Evolutionary conservation across 2,113 vertebrate species (phyloP).

Genomic region (Procavia capensis): DNA sequence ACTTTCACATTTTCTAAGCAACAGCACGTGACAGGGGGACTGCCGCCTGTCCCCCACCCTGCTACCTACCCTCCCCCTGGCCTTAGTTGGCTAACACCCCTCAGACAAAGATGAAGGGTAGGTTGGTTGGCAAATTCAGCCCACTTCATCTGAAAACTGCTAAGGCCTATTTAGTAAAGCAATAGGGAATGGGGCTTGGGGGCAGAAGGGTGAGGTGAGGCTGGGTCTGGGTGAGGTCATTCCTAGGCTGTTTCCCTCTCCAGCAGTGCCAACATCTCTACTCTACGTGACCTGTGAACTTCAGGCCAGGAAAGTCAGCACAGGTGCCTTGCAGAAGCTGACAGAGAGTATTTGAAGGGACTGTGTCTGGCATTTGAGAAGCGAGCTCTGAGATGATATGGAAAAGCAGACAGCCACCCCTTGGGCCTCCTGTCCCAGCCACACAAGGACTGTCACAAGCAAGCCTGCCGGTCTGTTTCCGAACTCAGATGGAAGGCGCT

Average conservation of each 20-base stretch:
- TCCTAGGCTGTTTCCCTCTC: neutral
- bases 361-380: neutral
- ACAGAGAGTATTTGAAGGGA: neutral
- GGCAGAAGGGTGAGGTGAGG: neutral
- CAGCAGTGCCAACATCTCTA: neutral
- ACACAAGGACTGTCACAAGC: fast-evolving
- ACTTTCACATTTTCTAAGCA: neutral
- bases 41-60: neutral
- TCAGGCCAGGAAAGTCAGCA: neutral
- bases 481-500: neutral
- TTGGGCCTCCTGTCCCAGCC: neutral
- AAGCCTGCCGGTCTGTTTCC: neutral
- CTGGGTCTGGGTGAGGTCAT: neutral
- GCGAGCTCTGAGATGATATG: fast-evolving
- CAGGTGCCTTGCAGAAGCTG: neutral
- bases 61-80: no score
- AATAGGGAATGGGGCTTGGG: neutral
- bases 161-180: neutral
- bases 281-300: neutral
- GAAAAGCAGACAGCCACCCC: fast-evolving
- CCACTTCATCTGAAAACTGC: neutral
- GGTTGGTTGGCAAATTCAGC: neutral
- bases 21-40: neutral
- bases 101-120: no score
- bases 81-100: fast-evolving